Evolutionary conservation across 2,797 vertebrate species (phyloP), one percentile per base, ranked within the genome.

Genomic region (Neosilurus mollespiculum): DNA sequence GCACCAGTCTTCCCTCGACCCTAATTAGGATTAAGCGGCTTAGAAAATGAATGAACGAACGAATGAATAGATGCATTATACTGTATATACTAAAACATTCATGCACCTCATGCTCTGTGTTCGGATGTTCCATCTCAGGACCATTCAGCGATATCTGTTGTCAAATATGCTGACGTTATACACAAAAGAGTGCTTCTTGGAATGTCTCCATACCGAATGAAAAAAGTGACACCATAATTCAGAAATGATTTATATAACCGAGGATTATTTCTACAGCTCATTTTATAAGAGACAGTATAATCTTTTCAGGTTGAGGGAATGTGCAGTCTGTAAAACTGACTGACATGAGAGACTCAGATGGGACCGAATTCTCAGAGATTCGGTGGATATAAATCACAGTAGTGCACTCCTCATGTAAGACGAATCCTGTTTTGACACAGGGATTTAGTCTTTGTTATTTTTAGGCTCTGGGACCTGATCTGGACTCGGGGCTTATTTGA

Each of bases 391-490:
- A 26, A 30, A 73, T 54, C 54, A 73, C 9, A 73, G 53, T 18
- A 4, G 3, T 8, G n/a, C 53, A 20, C 9, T 70, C 18, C 18
- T 43, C 37, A n/a, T 70, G 51, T 73, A 54, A 73, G 53, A 4
- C 49, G 26, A 72, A 54, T 72, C n/a, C 3, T 14, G 12, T 3
- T 54, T 4, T 26, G 3, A 9, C 14, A 72, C 26, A 43, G 10
- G 37, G n/a, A n/a, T 75, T 75, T 22, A 14, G 20, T 59, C 73
- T 76, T 22, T 37, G 73, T 61, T 43, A 43, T 61, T 61, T 76
- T 14, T 43, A n/a, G 18, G 22, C 20, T 12, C 56, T 37, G 54
- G 56, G 20, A 37, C 20, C 51, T 10, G 24, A 18, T 30, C 16
- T 34, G 18, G 34, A 30, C 26, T 76, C 73, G 59, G 73, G 4